Evolutionary conservation across 2,113 vertebrate species (phyloP), one percentile per base, ranked within the genome.

Genomic region (Orycteropus afer): DNA sequence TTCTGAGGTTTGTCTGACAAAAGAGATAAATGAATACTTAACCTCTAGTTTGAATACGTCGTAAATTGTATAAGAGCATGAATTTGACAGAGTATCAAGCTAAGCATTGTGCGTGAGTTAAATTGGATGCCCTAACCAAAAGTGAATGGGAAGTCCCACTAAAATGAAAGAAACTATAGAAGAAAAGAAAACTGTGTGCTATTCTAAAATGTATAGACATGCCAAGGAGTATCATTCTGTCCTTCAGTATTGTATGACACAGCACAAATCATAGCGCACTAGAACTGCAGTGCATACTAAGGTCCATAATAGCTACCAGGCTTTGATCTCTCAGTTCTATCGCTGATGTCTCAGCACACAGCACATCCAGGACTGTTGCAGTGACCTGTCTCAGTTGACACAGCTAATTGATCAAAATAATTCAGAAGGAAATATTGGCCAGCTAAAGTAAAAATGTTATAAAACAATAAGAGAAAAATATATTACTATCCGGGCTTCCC

Each of bases 1-100:
- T 61, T 95, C 42, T 91, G n/a, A 86, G 59, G 89, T 45, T 84
- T 57, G 53, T 57, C 32, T 95, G 42, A 91, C 79, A 94, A 82
- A 79, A 86, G 29, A 79, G 71, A 32, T 65, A 77, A 45, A 94
- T 74, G 63, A 91, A 93, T 65, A 76, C 32, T 25, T 86, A 51
- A 91, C 9, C 29, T 79, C 83, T 10, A 61, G 25, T 80, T 94
- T 95, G 65, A 93, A 93, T 85, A 59, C 27, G 89, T 86, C 34
- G 82, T 78, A 93, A 91, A 82, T 5, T 79, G 4, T 87, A 4
- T 45, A 57, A 95, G 42, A 90, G 37, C 32, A 86, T 61, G 83
- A 86, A 86, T 17, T 40, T 94, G 82, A 40, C 53, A 86, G n/a
- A 88, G 20, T 22, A 34, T 86, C 7, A n/a, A 80, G 37, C 15